Base-by-base conservation (phyloP, 2,797 vertebrate species). In the Sternarchorhynchus goeldii region DNA sequence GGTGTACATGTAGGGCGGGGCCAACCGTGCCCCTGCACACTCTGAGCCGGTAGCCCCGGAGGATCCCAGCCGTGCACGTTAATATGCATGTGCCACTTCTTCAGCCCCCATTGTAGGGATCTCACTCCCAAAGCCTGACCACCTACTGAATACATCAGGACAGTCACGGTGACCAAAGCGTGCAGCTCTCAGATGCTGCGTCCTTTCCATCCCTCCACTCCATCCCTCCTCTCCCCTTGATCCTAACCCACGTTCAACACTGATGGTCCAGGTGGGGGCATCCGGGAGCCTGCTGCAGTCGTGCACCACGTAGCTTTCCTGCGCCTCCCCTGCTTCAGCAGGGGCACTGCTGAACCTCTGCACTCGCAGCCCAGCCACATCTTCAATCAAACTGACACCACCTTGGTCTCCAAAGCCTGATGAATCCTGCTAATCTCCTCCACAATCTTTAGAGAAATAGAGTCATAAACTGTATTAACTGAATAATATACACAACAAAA, bases 81-180 rank as follows among this genome's bases (percentile, higher is more conserved):
- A 69, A 81, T 84, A 81, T 84, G 82, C 66, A 84, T 76, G 76
- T 31, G 45, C 67, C 62, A 71, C 41, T 53, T 41, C 57, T 56
- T 60, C 65, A 59, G 53, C 66, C 72, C 56, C 59, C 16, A 69
- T 60, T 71, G 53, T 53, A 71, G 59, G 36, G 68, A 36, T 36
- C 59, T 66, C 74, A 60, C 39, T 76, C 31, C 31, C 50, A 25
- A 65, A 81, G 68, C 60, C 29, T 58, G 45, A 36, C 50, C 73
- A 39, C 65, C 56, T 32, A n/a, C 57, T 75, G 45, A 34, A 81
- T 59, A 76, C 53, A 76, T 64, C 69, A 73, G 41, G 20, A 1
- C 5, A 25, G 58, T 73, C 34, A 67, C 5, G 55, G 29, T 55
- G 63, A 60, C 69, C 76, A 73, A 75, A 65, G 4, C 20, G 32